phyloP scores from a whole-genome alignment of 2,113 vertebrate species.

The Rhabdomys dilectus region DNA sequence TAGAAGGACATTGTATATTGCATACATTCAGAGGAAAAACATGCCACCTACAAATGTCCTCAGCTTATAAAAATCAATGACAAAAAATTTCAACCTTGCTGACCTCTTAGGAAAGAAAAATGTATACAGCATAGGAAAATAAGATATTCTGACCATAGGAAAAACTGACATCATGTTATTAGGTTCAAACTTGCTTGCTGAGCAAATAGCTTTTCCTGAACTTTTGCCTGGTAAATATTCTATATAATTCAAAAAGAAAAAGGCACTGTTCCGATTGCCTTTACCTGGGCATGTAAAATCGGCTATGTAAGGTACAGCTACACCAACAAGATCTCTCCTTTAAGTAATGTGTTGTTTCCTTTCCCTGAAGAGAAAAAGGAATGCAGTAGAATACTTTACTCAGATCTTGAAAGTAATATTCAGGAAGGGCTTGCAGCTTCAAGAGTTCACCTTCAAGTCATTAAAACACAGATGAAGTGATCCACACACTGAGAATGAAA shows the following conservation, averaged over 20 bases:
- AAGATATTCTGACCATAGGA: not conserved
- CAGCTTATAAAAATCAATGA: conserved; percentile 5
- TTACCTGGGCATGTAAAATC: not conserved
- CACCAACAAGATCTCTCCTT: not conserved
- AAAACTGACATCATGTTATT: not conserved
- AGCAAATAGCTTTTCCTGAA: not conserved
- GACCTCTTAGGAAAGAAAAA: not conserved
- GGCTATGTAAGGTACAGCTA: not conserved
- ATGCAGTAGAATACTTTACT: too few relatives aligned
- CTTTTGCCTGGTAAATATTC: not conserved
- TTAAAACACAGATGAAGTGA: not conserved
- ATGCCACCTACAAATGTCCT: not conserved
- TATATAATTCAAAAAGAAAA: not conserved
- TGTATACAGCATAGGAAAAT: not conserved
- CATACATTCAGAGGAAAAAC: not conserved
- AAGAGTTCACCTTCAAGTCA: not conserved
- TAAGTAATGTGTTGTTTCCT: not conserved
- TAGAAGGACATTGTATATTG: not conserved
- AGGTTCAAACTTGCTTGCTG: not conserved
- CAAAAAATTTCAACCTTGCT: not conserved
- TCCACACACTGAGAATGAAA: not conserved
- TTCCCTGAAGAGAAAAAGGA: not conserved
- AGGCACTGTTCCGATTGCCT: not conserved
- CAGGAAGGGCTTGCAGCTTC: not conserved
- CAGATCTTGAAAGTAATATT: not conserved